A percentile compares a stretch with the other conserved stretches of the same genome.
Evolutionary conservation across 2,797 vertebrate genomes (phyloP).

Genomic region (Mormyrus proboscirostris): DNA sequence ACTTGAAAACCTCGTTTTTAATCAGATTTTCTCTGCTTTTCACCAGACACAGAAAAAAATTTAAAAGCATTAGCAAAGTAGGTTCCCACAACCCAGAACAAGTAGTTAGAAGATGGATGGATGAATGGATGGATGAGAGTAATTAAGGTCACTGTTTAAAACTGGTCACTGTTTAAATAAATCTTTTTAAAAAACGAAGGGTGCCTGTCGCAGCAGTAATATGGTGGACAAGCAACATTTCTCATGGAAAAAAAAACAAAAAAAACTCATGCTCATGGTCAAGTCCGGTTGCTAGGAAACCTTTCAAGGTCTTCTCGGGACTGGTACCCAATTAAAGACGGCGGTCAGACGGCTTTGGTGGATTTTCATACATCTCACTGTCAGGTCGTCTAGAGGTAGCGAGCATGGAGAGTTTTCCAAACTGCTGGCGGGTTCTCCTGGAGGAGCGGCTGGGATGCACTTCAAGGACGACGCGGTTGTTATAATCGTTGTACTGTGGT

Average conservation of each 20-base stretch:
- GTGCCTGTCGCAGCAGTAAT: not conserved
- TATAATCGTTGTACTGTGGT: not conserved
- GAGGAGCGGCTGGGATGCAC: not conserved
- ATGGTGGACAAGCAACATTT: not conserved
- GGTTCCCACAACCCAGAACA: not conserved
- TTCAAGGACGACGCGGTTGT: not conserved
- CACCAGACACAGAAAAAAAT: not conserved
- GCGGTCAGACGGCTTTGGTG: not conserved
- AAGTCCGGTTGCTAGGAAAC: conserved; percentile 4
- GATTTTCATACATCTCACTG: not conserved
- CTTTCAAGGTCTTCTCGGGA: conserved; percentile 3
- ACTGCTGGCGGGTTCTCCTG: not conserved
- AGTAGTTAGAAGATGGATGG: not conserved
- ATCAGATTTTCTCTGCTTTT: not conserved
- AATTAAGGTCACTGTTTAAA: not conserved
- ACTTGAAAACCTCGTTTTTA: not conserved
- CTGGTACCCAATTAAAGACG: not conserved
- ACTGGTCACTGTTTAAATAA: not conserved
- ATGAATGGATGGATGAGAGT: not conserved
- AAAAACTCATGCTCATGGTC: not conserved
- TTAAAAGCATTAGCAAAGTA: not conserved
- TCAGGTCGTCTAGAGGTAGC: not conserved
- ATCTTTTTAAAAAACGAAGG: not conserved
- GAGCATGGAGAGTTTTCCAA: not conserved
- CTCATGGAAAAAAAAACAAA: not conserved